Evolutionary conservation across 2,797 vertebrate species (phyloP).

Genomic region (Taeniopygia guttata): DNA sequence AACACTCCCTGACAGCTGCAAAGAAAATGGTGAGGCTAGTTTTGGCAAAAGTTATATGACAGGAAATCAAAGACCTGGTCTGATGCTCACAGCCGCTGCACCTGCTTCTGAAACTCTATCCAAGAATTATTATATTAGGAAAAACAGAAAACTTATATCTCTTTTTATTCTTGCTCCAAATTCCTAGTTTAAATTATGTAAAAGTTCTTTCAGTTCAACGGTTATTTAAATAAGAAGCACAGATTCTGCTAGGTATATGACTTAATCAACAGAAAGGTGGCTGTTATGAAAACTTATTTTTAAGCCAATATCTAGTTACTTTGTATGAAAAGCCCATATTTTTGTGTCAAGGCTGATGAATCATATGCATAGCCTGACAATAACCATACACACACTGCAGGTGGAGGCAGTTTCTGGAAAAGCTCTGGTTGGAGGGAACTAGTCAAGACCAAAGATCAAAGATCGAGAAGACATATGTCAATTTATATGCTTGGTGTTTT

Average conservation of each 20-base stretch:
- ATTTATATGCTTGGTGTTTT: background rate
- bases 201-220: background rate
- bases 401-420: background rate
- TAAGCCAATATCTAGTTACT: background rate
- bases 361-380: background rate
- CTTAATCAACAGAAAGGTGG: background rate
- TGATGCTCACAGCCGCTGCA: background rate
- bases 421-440: background rate
- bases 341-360: background rate
- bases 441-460: background rate
- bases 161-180: background rate
- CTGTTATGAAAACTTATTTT: background rate
- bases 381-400: background rate
- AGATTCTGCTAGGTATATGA: background rate
- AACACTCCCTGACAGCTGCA: background rate
- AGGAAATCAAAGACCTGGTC: background rate
- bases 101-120: background rate
- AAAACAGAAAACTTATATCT: background rate
- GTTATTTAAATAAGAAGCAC: background rate
- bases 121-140: background rate
- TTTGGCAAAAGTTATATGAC: background rate
- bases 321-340: background rate
- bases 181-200: background rate
- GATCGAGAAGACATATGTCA: background rate
- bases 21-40: background rate